A percentile compares a stretch with the other conserved stretches of the same genome.
phyloP scores from a whole-genome alignment of 1,140 invertebrate species.

The Galleria mellonella region DNA sequence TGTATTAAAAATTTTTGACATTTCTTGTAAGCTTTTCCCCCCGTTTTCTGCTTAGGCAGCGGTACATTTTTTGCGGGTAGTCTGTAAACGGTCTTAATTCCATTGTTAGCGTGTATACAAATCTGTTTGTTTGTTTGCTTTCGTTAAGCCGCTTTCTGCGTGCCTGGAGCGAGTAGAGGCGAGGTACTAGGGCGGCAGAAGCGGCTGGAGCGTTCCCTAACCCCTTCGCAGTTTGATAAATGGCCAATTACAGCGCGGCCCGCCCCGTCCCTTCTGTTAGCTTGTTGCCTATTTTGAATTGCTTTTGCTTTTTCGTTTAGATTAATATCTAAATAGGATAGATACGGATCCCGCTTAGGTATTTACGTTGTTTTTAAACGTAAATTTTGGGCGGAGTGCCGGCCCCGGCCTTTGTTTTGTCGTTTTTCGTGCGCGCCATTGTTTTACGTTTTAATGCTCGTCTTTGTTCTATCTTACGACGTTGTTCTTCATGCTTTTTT shows the following conservation, averaged over 20 bases:
- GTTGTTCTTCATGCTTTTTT: conserved; percentile 21
- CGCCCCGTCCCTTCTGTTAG: conserved; percentile 67
- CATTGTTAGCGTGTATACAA: conserved; percentile 9
- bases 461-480: conserved; percentile 37
- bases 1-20: too few species aligned
- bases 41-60: too few species aligned
- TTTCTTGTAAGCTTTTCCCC: too few species aligned
- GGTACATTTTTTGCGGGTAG: too few species aligned
- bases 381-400: conserved; percentile 46
- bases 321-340: conserved; percentile 75
- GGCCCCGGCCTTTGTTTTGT: conserved; percentile 33
- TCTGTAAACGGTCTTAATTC: conserved; percentile 8
- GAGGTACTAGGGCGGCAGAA: conserved; percentile 50
- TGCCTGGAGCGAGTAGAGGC: conserved; percentile 20
- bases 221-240: conserved; percentile 75
- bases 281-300: conserved; percentile 73
- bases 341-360: conserved; percentile 68
- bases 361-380: conserved; percentile 73
- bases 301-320: conserved; percentile 73
- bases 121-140: conserved; percentile 58
- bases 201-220: conserved; percentile 54
- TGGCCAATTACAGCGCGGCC: conserved; percentile 72
- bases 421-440: conserved; percentile 41
- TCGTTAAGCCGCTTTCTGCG: conserved; percentile 26
- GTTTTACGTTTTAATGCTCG: conserved; percentile 43